phyloP scores from a whole-genome alignment of 2,888 invertebrate species.

The Polymixis flavicincta region DNA sequence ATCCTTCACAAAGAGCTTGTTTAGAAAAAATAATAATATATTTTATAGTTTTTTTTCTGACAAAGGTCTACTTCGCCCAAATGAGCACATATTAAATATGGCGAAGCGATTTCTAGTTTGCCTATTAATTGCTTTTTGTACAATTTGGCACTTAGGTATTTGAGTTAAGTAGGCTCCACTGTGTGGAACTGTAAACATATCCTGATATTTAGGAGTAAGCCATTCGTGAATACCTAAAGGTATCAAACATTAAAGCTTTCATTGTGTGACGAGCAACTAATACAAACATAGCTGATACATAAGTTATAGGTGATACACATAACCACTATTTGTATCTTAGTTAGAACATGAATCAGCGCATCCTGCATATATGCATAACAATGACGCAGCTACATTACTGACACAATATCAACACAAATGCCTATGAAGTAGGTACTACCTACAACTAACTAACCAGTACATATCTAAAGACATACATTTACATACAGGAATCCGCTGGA shows the following conservation, averaged over 20 bases:
- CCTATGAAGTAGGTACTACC: background rate
- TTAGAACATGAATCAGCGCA: slow-evolving; percentile 23
- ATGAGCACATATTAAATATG: background rate
- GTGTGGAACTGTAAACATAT: background rate
- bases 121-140: background rate
- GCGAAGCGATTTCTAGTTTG: background rate
- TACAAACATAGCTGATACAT: background rate
- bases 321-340: slow-evolving; percentile 16
- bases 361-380: slow-evolving; percentile 42
- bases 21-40: background rate
- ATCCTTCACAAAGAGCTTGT: slow-evolving; percentile 17
- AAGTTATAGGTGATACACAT: slow-evolving; percentile 1
- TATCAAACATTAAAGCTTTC: too few species aligned
- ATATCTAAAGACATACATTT: background rate
- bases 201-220: background rate
- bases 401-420: slow-evolving; percentile 3
- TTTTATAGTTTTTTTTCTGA: slow-evolving; percentile 9
- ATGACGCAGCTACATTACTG: slow-evolving; percentile 9
- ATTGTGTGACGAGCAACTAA: background rate
- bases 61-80: background rate
- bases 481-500: too few species aligned
- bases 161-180: background rate
- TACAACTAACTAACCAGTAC: background rate
- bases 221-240: background rate
- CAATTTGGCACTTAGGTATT: background rate